A percentile compares a stretch with the other conserved stretches of the same genome.
Conservation (phyloP, 2,797 vertebrate genomes). For the Tragopan temminckii region DNA sequence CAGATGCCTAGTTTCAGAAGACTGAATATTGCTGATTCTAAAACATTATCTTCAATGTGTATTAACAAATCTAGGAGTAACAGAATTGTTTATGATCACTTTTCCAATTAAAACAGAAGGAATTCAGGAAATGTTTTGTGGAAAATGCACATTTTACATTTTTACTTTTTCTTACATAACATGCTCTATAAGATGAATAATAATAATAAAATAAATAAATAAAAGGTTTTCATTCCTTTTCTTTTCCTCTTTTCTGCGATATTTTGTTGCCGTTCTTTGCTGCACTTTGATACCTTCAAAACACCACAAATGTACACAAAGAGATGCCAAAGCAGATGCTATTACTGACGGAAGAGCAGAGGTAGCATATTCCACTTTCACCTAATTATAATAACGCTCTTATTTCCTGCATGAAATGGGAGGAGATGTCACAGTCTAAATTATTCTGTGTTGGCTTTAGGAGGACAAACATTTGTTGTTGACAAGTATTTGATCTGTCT, state of each 20-base stretch:
- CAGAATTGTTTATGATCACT: background rate
- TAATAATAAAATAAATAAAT: background rate
- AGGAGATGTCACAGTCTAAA: conserved; percentile 68
- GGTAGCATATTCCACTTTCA: conserved; percentile 11
- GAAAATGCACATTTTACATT: background rate
- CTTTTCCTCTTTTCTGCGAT: background rate
- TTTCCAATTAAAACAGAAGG: background rate
- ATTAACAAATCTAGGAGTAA: background rate
- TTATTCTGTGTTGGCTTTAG: conserved; percentile 71
- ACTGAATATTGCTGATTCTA: background rate
- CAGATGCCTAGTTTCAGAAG: background rate
- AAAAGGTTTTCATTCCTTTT: background rate
- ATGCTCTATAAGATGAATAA: background rate
- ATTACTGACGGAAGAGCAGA: conserved; percentile 18
- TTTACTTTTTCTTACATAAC: background rate
- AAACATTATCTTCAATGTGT: background rate
- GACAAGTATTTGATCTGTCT: conserved; percentile 84
- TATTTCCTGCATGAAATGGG: conserved; percentile 39
- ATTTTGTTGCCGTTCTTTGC: conserved; percentile 3
- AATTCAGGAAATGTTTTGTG: background rate
- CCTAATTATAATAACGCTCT: conserved; percentile 70
- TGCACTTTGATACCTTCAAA: conserved; percentile 3
- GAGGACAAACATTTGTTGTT: conserved; percentile 84
- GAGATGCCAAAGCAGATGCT: background rate
- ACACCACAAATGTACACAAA: conserved; percentile 23